A percentile compares a stretch with the other conserved stretches of the same genome.
Conservation (phyloP, 2,888 invertebrate species). For the Polietes domitor region DNA sequence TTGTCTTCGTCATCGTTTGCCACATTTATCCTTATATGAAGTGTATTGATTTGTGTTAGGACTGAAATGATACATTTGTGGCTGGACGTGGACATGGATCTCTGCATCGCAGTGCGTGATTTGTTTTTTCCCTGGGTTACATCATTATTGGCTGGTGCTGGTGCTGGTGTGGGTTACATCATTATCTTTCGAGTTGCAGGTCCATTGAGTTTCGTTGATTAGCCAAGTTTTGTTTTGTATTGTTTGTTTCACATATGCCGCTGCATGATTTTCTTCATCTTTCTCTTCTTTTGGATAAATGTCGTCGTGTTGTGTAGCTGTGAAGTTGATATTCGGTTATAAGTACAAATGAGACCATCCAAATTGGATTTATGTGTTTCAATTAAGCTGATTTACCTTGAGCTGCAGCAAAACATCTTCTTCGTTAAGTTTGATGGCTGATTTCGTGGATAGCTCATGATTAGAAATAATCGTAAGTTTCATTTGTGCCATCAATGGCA, state of each 20-base stretch:
- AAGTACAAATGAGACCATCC: conserved; percentile 49
- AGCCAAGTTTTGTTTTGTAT: conserved; percentile 14
- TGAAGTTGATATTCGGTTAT: conserved; percentile 45
- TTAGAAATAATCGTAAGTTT: conserved; percentile 23
- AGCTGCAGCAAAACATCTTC: neutral
- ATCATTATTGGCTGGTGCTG: conserved; percentile 18
- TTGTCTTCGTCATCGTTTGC: neutral
- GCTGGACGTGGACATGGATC: conserved; percentile 4
- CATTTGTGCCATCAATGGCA: neutral
- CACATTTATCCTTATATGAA: conserved; percentile 58
- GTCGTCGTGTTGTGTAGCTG: neutral
- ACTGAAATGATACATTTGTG: conserved; percentile 29
- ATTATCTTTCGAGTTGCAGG: conserved; percentile 62
- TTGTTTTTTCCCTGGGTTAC: conserved; percentile 12
- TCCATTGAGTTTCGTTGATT: neutral
- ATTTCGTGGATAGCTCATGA: conserved; percentile 27
- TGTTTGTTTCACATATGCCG: neutral
- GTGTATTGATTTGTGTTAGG: conserved; percentile 55
- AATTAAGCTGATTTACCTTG: conserved; percentile 60
- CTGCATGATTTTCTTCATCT: conserved; percentile 30
- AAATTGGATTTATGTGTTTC: conserved; percentile 67
- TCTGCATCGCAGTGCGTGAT: neutral
- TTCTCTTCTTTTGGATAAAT: conserved; percentile 28
- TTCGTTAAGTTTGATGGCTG: conserved; percentile 48
- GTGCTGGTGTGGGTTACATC: conserved; percentile 51